These are phyloP conservation scores for Salvelinus fontinalis DNA, from an alignment of 2,113 vertebrate genomes.

Conservation along the genomic window DNA sequence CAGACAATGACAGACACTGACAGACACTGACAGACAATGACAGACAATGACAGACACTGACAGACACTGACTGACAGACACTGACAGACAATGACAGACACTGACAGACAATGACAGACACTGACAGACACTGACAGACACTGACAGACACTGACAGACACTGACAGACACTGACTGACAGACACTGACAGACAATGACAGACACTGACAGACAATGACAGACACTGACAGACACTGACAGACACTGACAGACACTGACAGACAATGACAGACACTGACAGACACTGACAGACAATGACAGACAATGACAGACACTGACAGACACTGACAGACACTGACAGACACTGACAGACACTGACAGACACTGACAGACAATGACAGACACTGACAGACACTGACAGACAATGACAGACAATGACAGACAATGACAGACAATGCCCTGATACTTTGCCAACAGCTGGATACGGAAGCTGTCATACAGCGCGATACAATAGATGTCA, in stretches of 20 bases:
- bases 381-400: conserved; percentile 39
- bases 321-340: conserved; percentile 39
- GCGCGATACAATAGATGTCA: conserved; percentile 69
- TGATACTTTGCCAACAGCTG: conserved; percentile 73
- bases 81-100: conserved; percentile 39
- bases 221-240: too few species aligned
- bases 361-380: conserved; percentile 59
- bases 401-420: conserved; percentile 57
- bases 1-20: too few species aligned
- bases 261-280: too few species aligned
- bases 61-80: too few species aligned
- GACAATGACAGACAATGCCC: conserved; percentile 57
- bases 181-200: conserved; percentile 38
- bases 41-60: conserved; percentile 57
- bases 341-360: conserved; percentile 56
- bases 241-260: conserved; percentile 39
- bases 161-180: conserved; percentile 62
- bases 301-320: conserved; percentile 58
- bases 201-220: conserved; percentile 59
- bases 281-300: conserved; percentile 38
- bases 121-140: conserved; percentile 56
- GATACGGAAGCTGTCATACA: conserved; percentile 69
- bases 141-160: conserved; percentile 38
- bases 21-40: too few species aligned
- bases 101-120: conserved; percentile 55